Conservation (phyloP, 2,888 invertebrate genomes). For the Fragum sueziense region DNA sequence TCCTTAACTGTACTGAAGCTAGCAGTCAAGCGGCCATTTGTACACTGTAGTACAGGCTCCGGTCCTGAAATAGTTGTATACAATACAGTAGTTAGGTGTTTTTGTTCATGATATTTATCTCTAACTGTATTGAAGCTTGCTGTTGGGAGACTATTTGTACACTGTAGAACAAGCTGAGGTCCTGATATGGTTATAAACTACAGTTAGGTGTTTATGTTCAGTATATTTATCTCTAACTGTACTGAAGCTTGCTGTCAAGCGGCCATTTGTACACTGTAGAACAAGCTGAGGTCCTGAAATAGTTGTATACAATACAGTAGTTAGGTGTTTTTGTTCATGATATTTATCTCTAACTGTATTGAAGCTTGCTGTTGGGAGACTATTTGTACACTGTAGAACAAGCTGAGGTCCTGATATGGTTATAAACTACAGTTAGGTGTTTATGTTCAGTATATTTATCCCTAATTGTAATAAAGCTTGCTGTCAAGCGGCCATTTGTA, state of each 20-base stretch:
- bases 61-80: conserved; percentile 69
- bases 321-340: background rate
- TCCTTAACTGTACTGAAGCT: conserved; percentile 70
- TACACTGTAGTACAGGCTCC: conserved; percentile 70
- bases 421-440: conserved; percentile 64
- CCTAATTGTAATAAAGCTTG: conserved; percentile 67
- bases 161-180: conserved; percentile 70
- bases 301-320: no score
- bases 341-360: no score
- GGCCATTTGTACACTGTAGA: conserved; percentile 70
- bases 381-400: no score
- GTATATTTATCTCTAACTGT: conserved; percentile 66
- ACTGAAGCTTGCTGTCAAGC: conserved; percentile 72
- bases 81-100: conserved; percentile 70
- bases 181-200: conserved; percentile 58
- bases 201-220: conserved; percentile 69
- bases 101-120: conserved; percentile 70
- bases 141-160: conserved; percentile 67
- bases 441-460: conserved; percentile 71
- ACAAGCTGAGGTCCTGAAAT: conserved; percentile 68
- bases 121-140: conserved; percentile 70
- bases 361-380: no score
- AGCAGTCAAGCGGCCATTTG: conserved; percentile 68
- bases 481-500: conserved; percentile 67
- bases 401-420: no score